These are phyloP conservation scores for Psittacula cyanocephala DNA, from an alignment of 2,113 vertebrate genomes.

Conservation along the genomic window DNA sequence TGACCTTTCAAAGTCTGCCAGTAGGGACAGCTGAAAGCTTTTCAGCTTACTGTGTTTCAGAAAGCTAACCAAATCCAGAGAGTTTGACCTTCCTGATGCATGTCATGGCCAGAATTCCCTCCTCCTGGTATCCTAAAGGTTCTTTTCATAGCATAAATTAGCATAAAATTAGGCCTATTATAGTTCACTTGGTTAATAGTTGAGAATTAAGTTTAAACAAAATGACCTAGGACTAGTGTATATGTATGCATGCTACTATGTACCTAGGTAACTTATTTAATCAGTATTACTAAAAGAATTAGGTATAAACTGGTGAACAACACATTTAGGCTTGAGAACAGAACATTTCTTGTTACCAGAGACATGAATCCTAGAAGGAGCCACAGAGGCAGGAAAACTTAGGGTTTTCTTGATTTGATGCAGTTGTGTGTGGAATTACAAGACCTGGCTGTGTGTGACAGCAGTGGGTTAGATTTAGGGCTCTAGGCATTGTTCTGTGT, in stretches of 20 bases:
- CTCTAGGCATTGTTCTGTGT: too few species aligned
- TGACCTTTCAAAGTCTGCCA: not conserved
- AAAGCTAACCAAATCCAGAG: not conserved
- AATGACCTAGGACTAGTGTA: not conserved
- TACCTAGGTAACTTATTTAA: not conserved
- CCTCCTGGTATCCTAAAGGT: not conserved
- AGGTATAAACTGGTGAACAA: not conserved
- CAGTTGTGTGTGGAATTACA: not conserved
- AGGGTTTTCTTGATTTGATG: not conserved
- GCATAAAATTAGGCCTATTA: not conserved
- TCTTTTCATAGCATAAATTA: not conserved
- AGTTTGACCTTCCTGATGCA: not conserved
- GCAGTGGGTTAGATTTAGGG: not conserved
- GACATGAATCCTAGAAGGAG: not conserved
- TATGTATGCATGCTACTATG: not conserved
- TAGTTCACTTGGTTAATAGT: not conserved
- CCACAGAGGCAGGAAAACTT: not conserved
- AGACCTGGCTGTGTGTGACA: fast-evolving
- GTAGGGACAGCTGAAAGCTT: not conserved
- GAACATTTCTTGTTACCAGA: not conserved
- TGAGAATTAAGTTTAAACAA: not conserved
- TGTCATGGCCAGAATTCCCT: not conserved
- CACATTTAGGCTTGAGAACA: not conserved
- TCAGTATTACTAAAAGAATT: not conserved
- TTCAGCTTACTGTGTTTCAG: not conserved